phyloP scores from a whole-genome alignment of 2,888 invertebrate genomes.

The Glaucopsyche alexis region DNA sequence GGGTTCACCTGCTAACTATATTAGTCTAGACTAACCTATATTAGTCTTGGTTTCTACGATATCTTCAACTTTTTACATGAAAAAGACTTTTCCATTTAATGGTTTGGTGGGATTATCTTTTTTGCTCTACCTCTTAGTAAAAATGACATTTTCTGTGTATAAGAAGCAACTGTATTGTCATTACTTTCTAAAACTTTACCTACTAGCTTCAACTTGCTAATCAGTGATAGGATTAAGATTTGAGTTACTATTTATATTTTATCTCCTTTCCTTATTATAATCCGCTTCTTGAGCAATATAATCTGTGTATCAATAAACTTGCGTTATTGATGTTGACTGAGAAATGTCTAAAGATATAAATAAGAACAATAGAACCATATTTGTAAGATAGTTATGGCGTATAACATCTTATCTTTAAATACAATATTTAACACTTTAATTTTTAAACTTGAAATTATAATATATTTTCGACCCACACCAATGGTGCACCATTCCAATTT shows the following conservation, averaged over 20 bases:
- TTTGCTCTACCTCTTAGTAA: too few species aligned
- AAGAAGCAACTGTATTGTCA: not conserved
- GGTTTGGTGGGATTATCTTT: too few species aligned
- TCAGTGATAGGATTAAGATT: not conserved
- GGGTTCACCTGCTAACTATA: too few species aligned
- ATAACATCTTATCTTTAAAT: not conserved
- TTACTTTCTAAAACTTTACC: not conserved
- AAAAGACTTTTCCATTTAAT: too few species aligned
- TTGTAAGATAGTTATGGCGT: not conserved
- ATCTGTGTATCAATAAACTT: conserved; percentile 1
- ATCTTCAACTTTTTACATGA: too few species aligned
- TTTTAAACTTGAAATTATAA: too few species aligned
- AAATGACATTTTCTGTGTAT: too few species aligned
- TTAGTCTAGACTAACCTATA: too few species aligned
- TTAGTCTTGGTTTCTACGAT: too few species aligned
- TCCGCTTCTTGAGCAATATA: not conserved
- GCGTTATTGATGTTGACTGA: not conserved
- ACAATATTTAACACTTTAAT: too few species aligned
- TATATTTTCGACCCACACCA: too few species aligned
- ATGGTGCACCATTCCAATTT: too few species aligned
- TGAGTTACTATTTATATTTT: not conserved
- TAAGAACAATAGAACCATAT: not conserved
- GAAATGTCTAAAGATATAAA: not conserved
- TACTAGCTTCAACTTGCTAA: not conserved
- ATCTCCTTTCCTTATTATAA: not conserved